These are phyloP conservation scores for Meteorus colon DNA, from an alignment of 2,888 invertebrate genomes.

Conservation along the genomic window DNA sequence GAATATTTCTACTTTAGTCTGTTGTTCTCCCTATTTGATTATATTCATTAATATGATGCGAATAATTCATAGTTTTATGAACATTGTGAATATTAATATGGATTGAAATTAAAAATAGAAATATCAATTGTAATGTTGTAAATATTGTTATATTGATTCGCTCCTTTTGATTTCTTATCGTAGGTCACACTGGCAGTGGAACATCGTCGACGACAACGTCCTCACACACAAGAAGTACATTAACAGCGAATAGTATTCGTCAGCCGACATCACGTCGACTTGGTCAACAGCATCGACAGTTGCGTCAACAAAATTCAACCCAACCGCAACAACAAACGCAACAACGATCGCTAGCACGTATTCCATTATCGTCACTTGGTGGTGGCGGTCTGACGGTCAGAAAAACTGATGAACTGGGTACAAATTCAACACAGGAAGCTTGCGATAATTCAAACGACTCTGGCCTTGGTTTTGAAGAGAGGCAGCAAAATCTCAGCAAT, in stretches of 20 bases:
- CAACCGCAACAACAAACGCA: conserved; percentile 39
- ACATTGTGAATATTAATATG: background rate
- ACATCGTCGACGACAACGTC: conserved; percentile 64
- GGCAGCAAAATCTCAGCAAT: conserved; percentile 75
- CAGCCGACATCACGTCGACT: conserved; percentile 70
- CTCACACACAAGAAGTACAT: conserved; percentile 61
- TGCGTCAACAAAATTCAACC: conserved; percentile 37
- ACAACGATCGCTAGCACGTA: conserved; percentile 58
- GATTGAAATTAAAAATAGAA: background rate
- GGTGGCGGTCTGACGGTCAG: conserved; percentile 73
- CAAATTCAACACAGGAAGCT: conserved; percentile 74
- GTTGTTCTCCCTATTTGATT: background rate
- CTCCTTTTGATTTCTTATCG: conserved; percentile 33
- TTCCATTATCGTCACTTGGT: conserved; percentile 70
- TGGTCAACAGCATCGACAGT: conserved; percentile 65
- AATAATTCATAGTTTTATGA: background rate
- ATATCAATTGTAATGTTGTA: background rate
- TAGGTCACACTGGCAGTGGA: conserved; percentile 63
- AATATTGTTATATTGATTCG: background rate
- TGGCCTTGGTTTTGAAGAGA: conserved; percentile 88
- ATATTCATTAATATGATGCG: background rate
- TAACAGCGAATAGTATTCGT: conserved; percentile 74
- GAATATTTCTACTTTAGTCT: background rate
- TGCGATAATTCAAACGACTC: conserved; percentile 94
- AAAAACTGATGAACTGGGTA: conserved; percentile 75